Percentiles rank a stretch among this genome's conserved stretches.
Evolutionary conservation across 2,113 vertebrate genomes (phyloP).

Genomic region (Geococcyx californianus): DNA sequence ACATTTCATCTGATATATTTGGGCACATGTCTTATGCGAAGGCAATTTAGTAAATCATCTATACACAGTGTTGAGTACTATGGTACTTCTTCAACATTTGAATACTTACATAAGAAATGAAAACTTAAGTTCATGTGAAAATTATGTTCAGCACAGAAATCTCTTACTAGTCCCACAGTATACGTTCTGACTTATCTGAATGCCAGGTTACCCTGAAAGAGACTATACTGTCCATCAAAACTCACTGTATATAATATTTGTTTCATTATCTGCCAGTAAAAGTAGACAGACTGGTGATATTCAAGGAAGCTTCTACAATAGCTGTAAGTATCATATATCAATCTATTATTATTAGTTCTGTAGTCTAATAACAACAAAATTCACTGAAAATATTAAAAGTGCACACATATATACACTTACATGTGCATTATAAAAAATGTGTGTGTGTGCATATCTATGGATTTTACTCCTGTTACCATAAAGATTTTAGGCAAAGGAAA

Average conservation of each 20-base stretch:
- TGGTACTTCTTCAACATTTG: neutral
- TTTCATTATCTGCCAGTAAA: neutral
- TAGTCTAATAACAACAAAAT: neutral
- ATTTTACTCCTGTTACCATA: neutral
- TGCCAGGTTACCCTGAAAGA: neutral
- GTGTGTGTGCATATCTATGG: neutral
- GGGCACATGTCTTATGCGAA: neutral
- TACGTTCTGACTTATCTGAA: neutral
- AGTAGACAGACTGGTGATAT: neutral
- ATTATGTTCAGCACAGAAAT: neutral
- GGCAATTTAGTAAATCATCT: neutral
- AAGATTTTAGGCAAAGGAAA: neutral
- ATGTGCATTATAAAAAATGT: neutral
- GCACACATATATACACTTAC: no score
- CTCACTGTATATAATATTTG: neutral
- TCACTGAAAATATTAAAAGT: neutral
- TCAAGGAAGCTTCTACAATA: neutral
- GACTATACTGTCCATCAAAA: neutral
- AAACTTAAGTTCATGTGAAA: neutral
- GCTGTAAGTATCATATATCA: neutral
- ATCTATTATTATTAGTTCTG: neutral
- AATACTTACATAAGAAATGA: neutral
- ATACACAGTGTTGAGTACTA: neutral
- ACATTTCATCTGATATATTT: neutral
- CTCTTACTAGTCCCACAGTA: neutral